Evolutionary conservation across 1,140 invertebrate species (phyloP).

Genomic region (Samia ricini): DNA sequence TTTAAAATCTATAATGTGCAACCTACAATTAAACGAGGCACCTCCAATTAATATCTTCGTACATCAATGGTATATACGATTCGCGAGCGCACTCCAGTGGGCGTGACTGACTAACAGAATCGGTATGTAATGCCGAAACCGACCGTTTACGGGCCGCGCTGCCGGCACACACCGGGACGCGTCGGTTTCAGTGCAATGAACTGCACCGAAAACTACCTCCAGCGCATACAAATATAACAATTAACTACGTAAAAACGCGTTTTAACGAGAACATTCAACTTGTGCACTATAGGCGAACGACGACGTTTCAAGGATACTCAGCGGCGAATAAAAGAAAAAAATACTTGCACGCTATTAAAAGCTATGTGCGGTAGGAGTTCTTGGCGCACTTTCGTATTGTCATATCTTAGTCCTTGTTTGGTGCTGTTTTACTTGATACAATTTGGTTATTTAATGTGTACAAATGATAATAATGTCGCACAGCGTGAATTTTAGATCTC

Average conservation of each 20-base stretch:
- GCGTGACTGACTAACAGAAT: constrained; percentile 19
- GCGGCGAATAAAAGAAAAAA: too few relatives aligned
- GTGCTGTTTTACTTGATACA: too few relatives aligned
- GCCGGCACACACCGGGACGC: too few relatives aligned
- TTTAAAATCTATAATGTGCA: too few relatives aligned
- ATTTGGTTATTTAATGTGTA: too few relatives aligned
- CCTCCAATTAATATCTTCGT: constrained; percentile 16
- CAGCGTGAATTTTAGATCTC: too few relatives aligned
- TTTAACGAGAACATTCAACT: constrained; percentile 18
- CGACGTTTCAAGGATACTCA: constrained; percentile 14
- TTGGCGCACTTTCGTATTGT: too few relatives aligned
- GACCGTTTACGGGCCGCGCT: background rate
- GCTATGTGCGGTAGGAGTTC: too few relatives aligned
- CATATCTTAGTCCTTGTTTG: too few relatives aligned
- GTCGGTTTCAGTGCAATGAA: constrained; percentile 26
- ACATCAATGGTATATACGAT: constrained; percentile 11
- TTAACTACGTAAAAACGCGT: background rate
- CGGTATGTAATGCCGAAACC: constrained; percentile 23
- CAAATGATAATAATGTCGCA: too few relatives aligned
- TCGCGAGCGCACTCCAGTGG: constrained; percentile 13
- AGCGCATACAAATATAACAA: background rate
- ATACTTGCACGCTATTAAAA: too few relatives aligned
- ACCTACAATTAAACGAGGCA: constrained; percentile 13
- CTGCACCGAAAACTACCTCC: constrained; percentile 16
- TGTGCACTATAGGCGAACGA: constrained; percentile 12